Evolutionary conservation across 2,888 invertebrate species (phyloP).

Genomic region (Aleiodes testaceus): DNA sequence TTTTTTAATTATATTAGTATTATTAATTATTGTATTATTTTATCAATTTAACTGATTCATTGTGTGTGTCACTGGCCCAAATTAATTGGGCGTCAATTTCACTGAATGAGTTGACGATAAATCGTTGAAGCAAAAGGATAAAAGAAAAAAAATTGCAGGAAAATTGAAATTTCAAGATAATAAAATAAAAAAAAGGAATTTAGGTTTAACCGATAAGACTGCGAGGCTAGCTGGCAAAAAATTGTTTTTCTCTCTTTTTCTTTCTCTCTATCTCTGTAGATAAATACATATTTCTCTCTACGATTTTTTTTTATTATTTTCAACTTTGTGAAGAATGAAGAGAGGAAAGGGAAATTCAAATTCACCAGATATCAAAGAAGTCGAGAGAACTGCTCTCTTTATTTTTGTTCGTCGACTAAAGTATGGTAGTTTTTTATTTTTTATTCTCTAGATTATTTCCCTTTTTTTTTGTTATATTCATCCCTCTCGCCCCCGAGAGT

Average conservation of each 20-base stretch:
- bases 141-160: slow-evolving; percentile 31
- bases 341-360: slow-evolving; percentile 1
- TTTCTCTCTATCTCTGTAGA: background rate
- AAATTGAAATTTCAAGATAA: no score
- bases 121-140: slow-evolving; percentile 14
- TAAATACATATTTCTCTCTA: background rate
- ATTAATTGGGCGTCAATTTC: slow-evolving; percentile 26
- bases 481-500: slow-evolving; percentile 41
- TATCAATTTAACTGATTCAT: slow-evolving; percentile 56
- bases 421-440: slow-evolving; percentile 27
- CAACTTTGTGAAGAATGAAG: background rate
- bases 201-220: slow-evolving; percentile 46
- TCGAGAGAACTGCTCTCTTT: slow-evolving; percentile 27
- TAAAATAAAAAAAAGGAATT: slow-evolving; percentile 8
- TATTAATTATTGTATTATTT: slow-evolving; percentile 53
- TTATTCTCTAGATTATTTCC: slow-evolving; percentile 27
- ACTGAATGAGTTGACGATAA: slow-evolving; percentile 27
- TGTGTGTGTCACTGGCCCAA: slow-evolving; percentile 50
- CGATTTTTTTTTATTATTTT: background rate
- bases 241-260: slow-evolving; percentile 18
- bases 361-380: slow-evolving; percentile 28
- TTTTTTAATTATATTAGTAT: slow-evolving; percentile 50
- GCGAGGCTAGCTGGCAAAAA: slow-evolving; percentile 51
- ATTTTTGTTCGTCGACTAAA: slow-evolving; percentile 37
- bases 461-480: background rate